phyloP scores from a whole-genome alignment of 2,113 vertebrate genomes.

The Pelvicachromis taeniatus region DNA sequence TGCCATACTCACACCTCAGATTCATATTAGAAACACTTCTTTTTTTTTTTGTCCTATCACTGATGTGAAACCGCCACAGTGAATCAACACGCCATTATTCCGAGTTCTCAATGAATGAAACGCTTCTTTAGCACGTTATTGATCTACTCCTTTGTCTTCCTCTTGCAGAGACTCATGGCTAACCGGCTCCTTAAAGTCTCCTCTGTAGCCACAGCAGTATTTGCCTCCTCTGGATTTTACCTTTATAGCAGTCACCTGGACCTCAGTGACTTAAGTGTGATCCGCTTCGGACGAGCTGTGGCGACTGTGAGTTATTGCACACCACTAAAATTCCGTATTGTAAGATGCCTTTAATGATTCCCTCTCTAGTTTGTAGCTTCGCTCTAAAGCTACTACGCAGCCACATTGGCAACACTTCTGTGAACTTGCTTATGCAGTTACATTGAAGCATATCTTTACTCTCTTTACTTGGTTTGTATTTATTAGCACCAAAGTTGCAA shows the following conservation, averaged over 20 bases:
- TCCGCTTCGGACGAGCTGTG: conserved; percentile 88
- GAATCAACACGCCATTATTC: not conserved
- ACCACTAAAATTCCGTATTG: not conserved
- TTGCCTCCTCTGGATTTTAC: conserved; percentile 82
- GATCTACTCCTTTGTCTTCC: not conserved
- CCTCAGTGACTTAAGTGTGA: conserved; percentile 83
- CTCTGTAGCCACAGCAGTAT: conserved; percentile 74
- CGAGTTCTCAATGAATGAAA: not conserved
- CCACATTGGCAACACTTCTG: not conserved
- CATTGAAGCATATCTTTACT: not conserved
- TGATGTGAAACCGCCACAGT: not conserved
- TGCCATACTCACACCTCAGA: not conserved
- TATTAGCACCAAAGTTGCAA: not conserved
- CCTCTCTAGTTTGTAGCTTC: not conserved
- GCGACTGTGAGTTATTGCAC: conserved; percentile 77
- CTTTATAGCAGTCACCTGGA: conserved; percentile 80
- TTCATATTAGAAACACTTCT: not conserved
- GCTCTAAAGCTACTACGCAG: too few species aligned
- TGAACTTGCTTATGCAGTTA: not conserved
- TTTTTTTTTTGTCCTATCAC: not conserved
- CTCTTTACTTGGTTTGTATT: not conserved
- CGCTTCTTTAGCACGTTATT: not conserved
- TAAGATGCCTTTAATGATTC: not conserved
- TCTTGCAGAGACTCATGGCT: conserved; percentile 79
- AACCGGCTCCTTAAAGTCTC: conserved; percentile 78